Conservation (phyloP, 2,113 vertebrate species). For the Globicephala melas region DNA sequence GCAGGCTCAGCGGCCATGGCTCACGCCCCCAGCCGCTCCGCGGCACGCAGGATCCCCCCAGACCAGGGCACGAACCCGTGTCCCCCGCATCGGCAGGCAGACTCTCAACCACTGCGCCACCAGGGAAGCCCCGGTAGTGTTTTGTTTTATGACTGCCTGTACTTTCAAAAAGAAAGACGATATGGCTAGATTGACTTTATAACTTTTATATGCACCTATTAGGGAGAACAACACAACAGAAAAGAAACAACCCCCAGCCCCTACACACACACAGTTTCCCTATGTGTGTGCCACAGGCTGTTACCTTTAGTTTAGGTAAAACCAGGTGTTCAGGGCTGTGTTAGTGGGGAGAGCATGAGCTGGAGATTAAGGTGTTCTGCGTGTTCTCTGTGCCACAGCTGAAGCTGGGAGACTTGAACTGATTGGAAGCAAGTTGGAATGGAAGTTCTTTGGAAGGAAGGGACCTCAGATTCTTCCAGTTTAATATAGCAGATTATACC, state of each 20-base stretch:
- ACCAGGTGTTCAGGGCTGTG: background rate
- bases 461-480: background rate
- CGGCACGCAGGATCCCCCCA: too few relatives aligned
- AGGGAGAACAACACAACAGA: conserved; percentile 61
- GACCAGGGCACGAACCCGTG: too few relatives aligned
- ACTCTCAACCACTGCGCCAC: too few relatives aligned
- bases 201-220: conserved; percentile 69
- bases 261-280: background rate
- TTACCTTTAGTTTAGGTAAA: background rate
- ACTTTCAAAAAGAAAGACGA: conserved; percentile 75
- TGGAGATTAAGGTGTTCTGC: background rate
- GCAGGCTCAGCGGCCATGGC: too few relatives aligned
- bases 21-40: too few relatives aligned
- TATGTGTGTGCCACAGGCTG: background rate
- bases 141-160: conserved; percentile 73
- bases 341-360: background rate
- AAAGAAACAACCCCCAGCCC: background rate
- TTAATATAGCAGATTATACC: background rate
- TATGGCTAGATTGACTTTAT: conserved; percentile 70
- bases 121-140: background rate
- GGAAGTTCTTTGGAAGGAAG: background rate
- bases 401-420: background rate
- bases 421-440: background rate
- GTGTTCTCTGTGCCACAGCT: background rate
- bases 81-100: too few relatives aligned